These are phyloP conservation scores for Oscheius sp. DNA, from an alignment of 2,888 invertebrate species.

Conservation along the genomic window DNA sequence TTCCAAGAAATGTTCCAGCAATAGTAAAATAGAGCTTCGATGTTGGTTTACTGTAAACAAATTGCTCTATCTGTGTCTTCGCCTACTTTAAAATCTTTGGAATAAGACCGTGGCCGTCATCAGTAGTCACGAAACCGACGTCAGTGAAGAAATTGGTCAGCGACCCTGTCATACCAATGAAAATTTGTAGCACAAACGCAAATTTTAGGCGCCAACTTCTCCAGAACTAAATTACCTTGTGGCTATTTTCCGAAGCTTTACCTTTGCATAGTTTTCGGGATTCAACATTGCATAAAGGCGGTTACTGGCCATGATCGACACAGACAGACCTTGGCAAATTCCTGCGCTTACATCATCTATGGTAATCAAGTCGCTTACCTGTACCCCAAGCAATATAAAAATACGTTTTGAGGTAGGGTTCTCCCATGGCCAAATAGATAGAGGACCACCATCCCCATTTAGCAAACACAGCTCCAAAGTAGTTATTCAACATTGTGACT, in stretches of 20 bases:
- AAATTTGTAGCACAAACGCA: conserved; percentile 38
- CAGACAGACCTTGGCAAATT: conserved; percentile 34
- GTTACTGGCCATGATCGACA: conserved; percentile 30
- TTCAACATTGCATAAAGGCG: conserved; percentile 34
- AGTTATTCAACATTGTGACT: conserved; percentile 36
- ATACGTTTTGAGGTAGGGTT: conserved; percentile 11
- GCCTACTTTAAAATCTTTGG: conserved; percentile 33
- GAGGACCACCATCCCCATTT: conserved; percentile 33
- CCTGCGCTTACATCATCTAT: not conserved
- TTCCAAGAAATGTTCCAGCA: conserved; percentile 25
- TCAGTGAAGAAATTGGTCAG: conserved; percentile 21
- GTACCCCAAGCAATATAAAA: conserved; percentile 37
- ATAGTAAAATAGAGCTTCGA: conserved; percentile 19
- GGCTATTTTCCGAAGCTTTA: not conserved
- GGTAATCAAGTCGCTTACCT: conserved; percentile 2
- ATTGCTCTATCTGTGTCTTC: not conserved
- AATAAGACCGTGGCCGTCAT: conserved; percentile 12
- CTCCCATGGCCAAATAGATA: conserved; percentile 25
- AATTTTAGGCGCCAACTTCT: conserved; percentile 19
- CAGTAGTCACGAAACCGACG: not conserved
- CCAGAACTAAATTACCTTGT: conserved; percentile 19
- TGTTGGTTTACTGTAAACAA: conserved; percentile 10
- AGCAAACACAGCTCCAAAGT: conserved; percentile 34
- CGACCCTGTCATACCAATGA: conserved; percentile 24
- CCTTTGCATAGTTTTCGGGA: conserved; percentile 28